Base-by-base conservation (phyloP, 2,797 vertebrate species). In the Buceros bicornis region DNA sequence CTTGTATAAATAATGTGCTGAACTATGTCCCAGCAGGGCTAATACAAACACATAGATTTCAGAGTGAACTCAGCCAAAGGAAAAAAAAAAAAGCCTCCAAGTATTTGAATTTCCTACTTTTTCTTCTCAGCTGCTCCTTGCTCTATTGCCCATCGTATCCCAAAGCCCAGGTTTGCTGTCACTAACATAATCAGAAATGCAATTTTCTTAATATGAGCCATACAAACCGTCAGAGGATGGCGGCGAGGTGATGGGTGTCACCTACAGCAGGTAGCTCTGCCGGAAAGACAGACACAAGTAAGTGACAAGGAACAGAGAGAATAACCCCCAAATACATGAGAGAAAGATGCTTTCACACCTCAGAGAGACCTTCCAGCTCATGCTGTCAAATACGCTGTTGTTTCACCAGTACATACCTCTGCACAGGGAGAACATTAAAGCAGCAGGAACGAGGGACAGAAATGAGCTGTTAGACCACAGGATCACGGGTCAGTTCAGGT, bases 21-120 rank as follows among this genome's bases (percentile, higher is more conserved):
- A 97, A 98, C 97, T 97, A 60, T 86, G 93, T 99, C 98, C 98
- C 99, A 96, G 89, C 91, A 98, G 98, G 98, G 95, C 98, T 98
- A 98, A 98, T 94, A 97, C 81, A 99, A 99, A 99, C 98, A 98
- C 67, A 67, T 60, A 93, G 93, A 92, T 97, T 98, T 98, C 97
- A 98, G 98, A 98, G 98, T 97, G 97, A 99, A 98, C 98, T 98
- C 97, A 98, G 97, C 94, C 98, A 92, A 67, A 97, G 79, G 91
- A 97, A 97, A 97, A 98, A 65, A 56, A 65, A 8, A 12, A 92
- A 97, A 96, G 96, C 96, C 92, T 97, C 85, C 64, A 54, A 97
- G 95, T 93, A 93, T 98, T 97, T 98, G 96, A 98, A 97, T 97
- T 97, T 98, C 93, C 57, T 53, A 37, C 26, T 40, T 92, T 89